These are phyloP conservation scores for Megaustenia siamemsis DNA, from an alignment of 2,888 invertebrate genomes.

Conservation along the genomic window DNA sequence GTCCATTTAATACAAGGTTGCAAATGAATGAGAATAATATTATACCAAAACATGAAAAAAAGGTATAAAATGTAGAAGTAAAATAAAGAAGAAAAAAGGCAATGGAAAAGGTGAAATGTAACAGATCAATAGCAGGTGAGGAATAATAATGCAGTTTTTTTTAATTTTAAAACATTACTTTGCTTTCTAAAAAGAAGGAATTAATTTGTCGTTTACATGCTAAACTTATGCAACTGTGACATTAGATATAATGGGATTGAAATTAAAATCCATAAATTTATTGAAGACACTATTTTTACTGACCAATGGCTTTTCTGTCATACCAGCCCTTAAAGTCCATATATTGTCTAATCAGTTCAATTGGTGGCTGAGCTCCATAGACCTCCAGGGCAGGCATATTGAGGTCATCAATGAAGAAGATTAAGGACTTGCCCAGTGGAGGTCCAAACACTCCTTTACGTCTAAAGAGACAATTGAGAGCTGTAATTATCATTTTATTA, in stretches of 20 bases:
- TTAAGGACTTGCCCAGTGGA: constrained; percentile 79
- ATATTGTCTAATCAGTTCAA: constrained; percentile 80
- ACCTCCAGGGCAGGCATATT: constrained; percentile 81
- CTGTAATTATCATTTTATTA: neutral
- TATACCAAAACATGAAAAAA: no score
- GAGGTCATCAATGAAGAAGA: constrained; percentile 81
- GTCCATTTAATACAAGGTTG: no score
- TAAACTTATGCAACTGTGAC: neutral
- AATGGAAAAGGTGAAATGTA: no score
- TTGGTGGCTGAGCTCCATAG: constrained; percentile 81
- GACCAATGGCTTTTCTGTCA: constrained; percentile 87
- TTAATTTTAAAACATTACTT: neutral
- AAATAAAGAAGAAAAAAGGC: no score
- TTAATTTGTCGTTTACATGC: neutral
- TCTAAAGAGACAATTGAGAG: constrained; percentile 76
- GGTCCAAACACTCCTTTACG: constrained; percentile 82
- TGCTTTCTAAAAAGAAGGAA: neutral
- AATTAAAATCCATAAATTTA: neutral
- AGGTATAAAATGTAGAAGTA: no score
- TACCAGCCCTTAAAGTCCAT: constrained; percentile 85
- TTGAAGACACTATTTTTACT: no score
- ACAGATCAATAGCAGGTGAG: no score
- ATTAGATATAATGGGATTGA: neutral
- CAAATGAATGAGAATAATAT: no score
- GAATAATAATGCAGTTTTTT: neutral